These are phyloP conservation scores for Tragopan temminckii DNA, from an alignment of 2,797 vertebrate genomes.

Conservation along the genomic window DNA sequence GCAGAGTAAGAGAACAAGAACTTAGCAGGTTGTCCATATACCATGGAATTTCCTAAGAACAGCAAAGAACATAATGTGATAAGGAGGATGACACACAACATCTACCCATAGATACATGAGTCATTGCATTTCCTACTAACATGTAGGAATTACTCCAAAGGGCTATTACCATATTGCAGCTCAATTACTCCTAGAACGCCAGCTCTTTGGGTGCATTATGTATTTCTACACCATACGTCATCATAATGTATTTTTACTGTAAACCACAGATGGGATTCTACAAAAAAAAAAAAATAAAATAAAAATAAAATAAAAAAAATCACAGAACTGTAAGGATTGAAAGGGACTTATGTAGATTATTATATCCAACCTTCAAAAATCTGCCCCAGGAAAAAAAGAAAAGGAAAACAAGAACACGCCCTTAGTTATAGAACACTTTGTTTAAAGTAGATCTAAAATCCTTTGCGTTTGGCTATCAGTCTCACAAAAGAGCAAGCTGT, in stretches of 20 bases:
- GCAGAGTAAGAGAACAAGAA: neutral
- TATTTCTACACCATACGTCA: neutral
- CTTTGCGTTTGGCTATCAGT: constrained; percentile 7
- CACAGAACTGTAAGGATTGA: too few relatives aligned
- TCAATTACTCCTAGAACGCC: neutral
- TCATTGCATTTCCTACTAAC: rapidly evolving
- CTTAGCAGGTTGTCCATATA: neutral
- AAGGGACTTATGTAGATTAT: too few relatives aligned
- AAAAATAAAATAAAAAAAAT: too few relatives aligned
- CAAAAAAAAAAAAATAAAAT: neutral
- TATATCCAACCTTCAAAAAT: neutral
- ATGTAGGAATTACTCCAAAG: rapidly evolving
- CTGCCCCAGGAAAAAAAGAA: neutral
- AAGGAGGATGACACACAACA: neutral
- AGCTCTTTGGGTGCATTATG: neutral
- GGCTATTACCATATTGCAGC: neutral
- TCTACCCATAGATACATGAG: neutral
- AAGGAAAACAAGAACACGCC: neutral
- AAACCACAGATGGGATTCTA: neutral
- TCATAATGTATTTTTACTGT: neutral
- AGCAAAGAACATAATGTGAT: neutral
- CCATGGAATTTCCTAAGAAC: neutral
- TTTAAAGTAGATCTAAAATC: neutral
- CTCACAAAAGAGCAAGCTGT: neutral
- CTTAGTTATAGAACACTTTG: neutral